Evolutionary conservation across 2,888 invertebrate species (phyloP), one percentile per base, ranked within the genome.

Genomic region (Temnothorax ravouxi): DNA sequence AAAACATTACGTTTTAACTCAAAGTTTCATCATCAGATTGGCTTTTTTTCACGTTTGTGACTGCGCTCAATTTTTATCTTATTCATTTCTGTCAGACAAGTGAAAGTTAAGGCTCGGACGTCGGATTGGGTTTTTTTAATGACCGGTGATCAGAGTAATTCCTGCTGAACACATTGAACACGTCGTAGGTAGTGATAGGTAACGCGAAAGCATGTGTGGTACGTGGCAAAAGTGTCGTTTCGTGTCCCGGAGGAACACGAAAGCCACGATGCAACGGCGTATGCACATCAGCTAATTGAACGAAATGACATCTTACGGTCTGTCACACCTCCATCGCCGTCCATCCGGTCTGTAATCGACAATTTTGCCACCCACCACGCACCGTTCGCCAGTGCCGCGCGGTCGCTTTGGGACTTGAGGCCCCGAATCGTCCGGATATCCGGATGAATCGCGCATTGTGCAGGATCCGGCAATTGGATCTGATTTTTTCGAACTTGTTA

Each of bases 271-370:
- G 52, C 38, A 59, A 61, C 69, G 64, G 52, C 44, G 34, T 71
- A 62, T 47, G 52, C 54, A 81, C 76, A n/a, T n/a, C n/a, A 74
- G 66, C 52, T 75, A 75, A 88, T 81, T 34, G 80, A 80, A 81
- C 72, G 82, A 87, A 87, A 87, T 85, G 77, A 85, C 44, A 75
- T 87, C 85, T 87, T 87, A 85, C 88, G 47, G 82, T 71, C 77
- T 54, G 81, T 86, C 82, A 85, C 88, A 87, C 84, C 81, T 86
- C 81, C 38, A 86, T 88, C 66, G 81, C 59, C 69, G 74, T 74
- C n/a, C 85, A 59, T 77, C 41, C 69, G 81, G 59, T 50, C 71
- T 59, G 67, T 86, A 84, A 88, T 86, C 81, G 69, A 59, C 50
- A 84, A 85, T 74, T 87, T 76, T 83, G 29, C 76, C 56, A 75